These are phyloP conservation scores for Drosophila tani DNA, from an alignment of 1,140 invertebrate genomes.

Conservation along the genomic window DNA sequence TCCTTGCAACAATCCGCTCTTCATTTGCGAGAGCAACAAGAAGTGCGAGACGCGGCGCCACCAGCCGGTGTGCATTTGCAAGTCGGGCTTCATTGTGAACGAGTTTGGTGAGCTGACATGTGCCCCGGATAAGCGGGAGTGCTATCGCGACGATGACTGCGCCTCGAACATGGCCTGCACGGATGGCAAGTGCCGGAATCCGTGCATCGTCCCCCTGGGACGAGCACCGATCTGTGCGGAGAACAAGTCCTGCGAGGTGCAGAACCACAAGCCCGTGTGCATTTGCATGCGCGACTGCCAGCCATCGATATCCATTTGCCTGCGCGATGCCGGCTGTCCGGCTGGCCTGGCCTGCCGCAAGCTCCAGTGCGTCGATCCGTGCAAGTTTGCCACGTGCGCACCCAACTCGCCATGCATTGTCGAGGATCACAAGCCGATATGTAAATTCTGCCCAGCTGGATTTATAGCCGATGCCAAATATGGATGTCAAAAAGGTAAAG, in stretches of 20 bases:
- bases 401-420: conserved; percentile 94
- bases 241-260: conserved; percentile 93
- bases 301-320: conserved; percentile 93
- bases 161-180: conserved; percentile 93
- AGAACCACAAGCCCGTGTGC: conserved; percentile 93
- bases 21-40: conserved; percentile 91
- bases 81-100: conserved; percentile 93
- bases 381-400: conserved; percentile 91
- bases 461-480: conserved; percentile 94
- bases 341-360: conserved; percentile 93
- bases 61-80: conserved; percentile 94
- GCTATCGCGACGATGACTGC: conserved; percentile 93
- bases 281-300: conserved; percentile 94
- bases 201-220: conserved; percentile 89
- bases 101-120: conserved; percentile 93
- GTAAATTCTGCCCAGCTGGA: conserved; percentile 97
- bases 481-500: conserved; percentile 97
- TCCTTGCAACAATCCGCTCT: conserved; percentile 88
- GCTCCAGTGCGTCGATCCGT: conserved; percentile 96
- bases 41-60: conserved; percentile 95
- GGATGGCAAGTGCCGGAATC: conserved; percentile 92
- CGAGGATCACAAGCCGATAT: conserved; percentile 96
- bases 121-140: conserved; percentile 91
- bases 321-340: conserved; percentile 94
- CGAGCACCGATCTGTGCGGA: conserved; percentile 89